phyloP scores from a whole-genome alignment of 2,113 vertebrate species.

The Tiliqua scincoides region DNA sequence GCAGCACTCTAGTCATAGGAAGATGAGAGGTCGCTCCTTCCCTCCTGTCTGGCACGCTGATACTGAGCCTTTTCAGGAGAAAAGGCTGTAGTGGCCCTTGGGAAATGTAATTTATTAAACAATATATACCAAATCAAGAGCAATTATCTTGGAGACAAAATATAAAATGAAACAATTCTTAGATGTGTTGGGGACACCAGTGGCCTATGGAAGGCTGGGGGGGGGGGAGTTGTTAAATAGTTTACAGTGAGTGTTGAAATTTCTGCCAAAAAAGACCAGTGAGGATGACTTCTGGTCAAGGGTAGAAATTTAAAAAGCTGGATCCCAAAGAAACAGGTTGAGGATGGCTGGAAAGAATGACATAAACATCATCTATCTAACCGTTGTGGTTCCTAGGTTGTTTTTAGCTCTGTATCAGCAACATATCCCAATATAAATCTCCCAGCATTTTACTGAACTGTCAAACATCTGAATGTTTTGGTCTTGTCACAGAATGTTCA shows the following conservation, averaged over 20 bases:
- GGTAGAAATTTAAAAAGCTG: not conserved
- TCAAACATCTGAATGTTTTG: not conserved
- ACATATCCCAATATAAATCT: too few relatives aligned
- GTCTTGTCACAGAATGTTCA: not conserved
- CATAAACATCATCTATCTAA: not conserved
- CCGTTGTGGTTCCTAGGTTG: not conserved
- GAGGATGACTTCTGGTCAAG: not conserved
- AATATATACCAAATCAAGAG: too few relatives aligned
- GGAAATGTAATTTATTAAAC: too few relatives aligned
- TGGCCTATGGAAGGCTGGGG: not conserved
- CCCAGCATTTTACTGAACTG: too few relatives aligned
- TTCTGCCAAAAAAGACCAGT: not conserved
- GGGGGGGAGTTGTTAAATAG: not conserved
- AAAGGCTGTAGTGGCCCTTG: too few relatives aligned
- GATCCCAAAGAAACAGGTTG: not conserved
- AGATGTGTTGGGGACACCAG: not conserved
- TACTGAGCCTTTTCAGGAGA: too few relatives aligned
- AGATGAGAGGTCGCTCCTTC: too few relatives aligned
- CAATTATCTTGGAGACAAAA: too few relatives aligned
- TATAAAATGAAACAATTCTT: too few relatives aligned
- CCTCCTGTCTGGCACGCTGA: too few relatives aligned
- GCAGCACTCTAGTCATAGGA: too few relatives aligned
- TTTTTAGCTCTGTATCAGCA: too few relatives aligned
- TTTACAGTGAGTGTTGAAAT: not conserved
- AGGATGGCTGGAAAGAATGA: not conserved